A percentile compares a stretch with the other conserved stretches of the same genome.
Conservation (phyloP, 1,140 invertebrate species). For the Manduca sexta region DNA sequence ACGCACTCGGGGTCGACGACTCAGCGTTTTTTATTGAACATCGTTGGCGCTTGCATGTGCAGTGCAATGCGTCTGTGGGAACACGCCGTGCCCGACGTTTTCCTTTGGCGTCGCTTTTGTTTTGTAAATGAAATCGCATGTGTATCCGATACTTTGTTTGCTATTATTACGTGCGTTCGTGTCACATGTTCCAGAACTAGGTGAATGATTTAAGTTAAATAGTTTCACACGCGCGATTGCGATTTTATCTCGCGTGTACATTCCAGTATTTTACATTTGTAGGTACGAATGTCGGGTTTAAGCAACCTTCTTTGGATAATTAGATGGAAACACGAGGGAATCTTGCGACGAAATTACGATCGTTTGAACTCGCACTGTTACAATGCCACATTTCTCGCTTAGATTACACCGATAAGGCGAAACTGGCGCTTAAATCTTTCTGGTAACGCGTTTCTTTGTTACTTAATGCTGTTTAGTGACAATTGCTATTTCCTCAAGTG, state of each 20-base stretch:
- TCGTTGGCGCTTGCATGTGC: constrained; percentile 48
- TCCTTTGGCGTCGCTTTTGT: constrained; percentile 22
- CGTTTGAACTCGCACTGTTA: constrained; percentile 35
- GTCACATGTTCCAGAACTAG: constrained; percentile 5
- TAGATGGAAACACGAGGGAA: constrained; percentile 32
- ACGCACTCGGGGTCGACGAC: constrained; percentile 66
- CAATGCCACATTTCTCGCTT: constrained; percentile 34
- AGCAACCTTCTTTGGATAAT: constrained; percentile 31
- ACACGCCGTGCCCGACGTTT: constrained; percentile 42
- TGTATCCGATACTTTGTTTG: constrained; percentile 13
- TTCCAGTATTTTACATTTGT: constrained; percentile 8
- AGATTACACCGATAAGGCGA: constrained; percentile 39
- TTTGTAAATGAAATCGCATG: constrained; percentile 24
- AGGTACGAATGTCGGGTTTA: constrained; percentile 15
- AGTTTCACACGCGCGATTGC: constrained; percentile 17
- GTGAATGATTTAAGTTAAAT: constrained; percentile 6
- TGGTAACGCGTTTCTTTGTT: constrained; percentile 45
- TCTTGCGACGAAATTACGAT: constrained; percentile 33
- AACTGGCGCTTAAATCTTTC: constrained; percentile 44
- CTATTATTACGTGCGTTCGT: constrained; percentile 9
- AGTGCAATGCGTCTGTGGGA: constrained; percentile 47
- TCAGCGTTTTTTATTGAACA: constrained; percentile 49
- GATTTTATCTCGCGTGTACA: constrained; percentile 12
- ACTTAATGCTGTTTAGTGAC: constrained; percentile 38
- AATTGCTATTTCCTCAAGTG: constrained; percentile 40